phyloP scores from a whole-genome alignment of 2,797 vertebrate species.

The Delichon dasypus region DNA sequence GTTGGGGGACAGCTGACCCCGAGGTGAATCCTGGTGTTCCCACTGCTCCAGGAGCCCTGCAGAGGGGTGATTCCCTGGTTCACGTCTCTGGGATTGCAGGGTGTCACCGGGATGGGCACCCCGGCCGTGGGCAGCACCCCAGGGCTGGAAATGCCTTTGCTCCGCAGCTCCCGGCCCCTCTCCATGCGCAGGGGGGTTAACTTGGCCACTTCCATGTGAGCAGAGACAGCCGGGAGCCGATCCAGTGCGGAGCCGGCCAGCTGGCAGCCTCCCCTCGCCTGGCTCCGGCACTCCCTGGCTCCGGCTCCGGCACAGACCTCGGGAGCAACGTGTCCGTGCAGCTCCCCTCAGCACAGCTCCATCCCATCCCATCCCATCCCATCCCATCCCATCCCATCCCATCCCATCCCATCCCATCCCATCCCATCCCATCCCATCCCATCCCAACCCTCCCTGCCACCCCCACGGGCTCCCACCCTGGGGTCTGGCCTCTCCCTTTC shows the following conservation, averaged over 20 bases:
- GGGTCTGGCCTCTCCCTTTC: accelerated
- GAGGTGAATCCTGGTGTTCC: accelerated
- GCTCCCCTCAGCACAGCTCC: neutral
- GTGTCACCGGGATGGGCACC: neutral
- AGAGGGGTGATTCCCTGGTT: neutral
- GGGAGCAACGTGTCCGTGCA: neutral
- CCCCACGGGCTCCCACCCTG: accelerated
- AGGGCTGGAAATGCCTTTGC: neutral
- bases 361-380: neutral
- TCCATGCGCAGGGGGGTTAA: accelerated
- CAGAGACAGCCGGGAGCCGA: neutral
- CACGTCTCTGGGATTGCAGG: accelerated
- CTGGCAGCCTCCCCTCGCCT: constrained; percentile 22
- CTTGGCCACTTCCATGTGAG: neutral
- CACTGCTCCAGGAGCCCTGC: accelerated
- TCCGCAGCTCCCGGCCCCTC: neutral
- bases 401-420: neutral
- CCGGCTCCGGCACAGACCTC: neutral
- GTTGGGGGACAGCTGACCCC: accelerated
- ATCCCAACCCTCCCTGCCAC: neutral
- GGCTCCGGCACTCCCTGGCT: neutral
- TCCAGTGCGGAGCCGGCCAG: neutral
- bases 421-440: neutral
- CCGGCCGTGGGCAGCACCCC: accelerated
- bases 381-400: neutral